Evolutionary conservation across 2,113 vertebrate species (phyloP).

Genomic region (Engystomops pustulosus): DNA sequence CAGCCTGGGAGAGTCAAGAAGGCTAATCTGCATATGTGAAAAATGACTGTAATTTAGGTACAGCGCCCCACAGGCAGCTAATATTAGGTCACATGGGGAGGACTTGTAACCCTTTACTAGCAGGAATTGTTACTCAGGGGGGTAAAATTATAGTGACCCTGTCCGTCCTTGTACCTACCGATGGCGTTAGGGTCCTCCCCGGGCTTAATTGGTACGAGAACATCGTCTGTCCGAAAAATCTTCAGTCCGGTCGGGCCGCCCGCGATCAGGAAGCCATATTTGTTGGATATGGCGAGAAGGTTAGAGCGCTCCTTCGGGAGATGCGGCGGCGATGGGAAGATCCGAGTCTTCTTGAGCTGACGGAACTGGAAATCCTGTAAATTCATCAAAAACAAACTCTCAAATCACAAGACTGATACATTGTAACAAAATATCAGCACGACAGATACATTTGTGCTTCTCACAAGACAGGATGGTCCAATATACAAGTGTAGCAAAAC

Average conservation of each 20-base stretch:
- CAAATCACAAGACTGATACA: background rate
- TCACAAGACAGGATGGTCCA: no score
- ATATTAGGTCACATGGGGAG: no score
- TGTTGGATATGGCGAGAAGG: constrained; percentile 89
- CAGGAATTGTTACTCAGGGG: no score
- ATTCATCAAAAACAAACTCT: background rate
- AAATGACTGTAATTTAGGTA: no score
- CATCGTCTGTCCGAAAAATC: constrained; percentile 80
- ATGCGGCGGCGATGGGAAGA: constrained; percentile 82
- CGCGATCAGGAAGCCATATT: constrained; percentile 86
- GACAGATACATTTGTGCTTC: no score
- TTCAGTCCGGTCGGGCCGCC: constrained; percentile 81
- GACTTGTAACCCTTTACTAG: no score
- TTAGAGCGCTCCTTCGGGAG: constrained; percentile 86
- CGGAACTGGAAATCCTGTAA: constrained; percentile 93
- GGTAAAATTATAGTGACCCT: no score
- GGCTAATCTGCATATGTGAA: no score
- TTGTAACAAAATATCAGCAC: background rate
- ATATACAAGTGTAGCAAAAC: no score
- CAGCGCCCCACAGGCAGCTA: no score
- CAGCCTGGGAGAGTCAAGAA: no score
- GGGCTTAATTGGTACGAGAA: constrained; percentile 79
- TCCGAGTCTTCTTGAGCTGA: constrained; percentile 89
- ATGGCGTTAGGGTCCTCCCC: constrained; percentile 88
- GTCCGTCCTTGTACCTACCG: constrained; percentile 68